Base-by-base conservation (phyloP, 2,888 invertebrate species). In the Cloeon dipterum region DNA sequence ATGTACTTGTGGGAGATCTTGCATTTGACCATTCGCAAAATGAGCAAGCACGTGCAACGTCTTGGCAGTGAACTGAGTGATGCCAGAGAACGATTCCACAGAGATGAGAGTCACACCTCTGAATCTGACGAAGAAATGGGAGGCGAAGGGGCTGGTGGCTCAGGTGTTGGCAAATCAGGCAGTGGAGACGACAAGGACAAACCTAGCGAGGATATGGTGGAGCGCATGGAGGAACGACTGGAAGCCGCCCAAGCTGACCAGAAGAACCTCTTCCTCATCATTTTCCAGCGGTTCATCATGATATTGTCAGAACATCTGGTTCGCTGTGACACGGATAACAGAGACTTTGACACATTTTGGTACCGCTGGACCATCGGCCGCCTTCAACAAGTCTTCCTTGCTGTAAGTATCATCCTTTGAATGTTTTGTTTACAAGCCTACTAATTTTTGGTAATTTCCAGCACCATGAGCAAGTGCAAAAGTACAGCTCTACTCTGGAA, bases 401-500 rank as follows among this genome's bases (percentile, higher is more conserved):
- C 75, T 59, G 93, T 93, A 57, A 68, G 66, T 61, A 38, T 20
- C 42, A 17, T 29, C 29, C 8, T 23, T 11, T 11, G 23, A 11
- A 1, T 19, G 40, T 19, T 38, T 20, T 18, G 10, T 8, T 14
- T 33, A 34, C 38, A 5, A 10, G 20, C 17, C 11, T 23, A 23
- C 23, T 23, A 8, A 23, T 7, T 11, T 23, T 7, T 8, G n/a
- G n/a, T 23, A 7, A 23, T 23, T 70, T 73, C 26, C 65, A 94
- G 93, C 93, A 96, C 57, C 85, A 91, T 55, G 89, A 91, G 52
- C 89, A 94, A 67, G 91, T 96, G 17, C 88, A 89, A 61, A 86
- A 88, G 53, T 94, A 93, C 65, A 86, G 88, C 57, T 79, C 81
- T 45, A 93, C 93, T 0, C 58, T 98, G 56, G 93, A 94, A 56